A percentile compares a stretch with the other conserved stretches of the same genome.
Evolutionary conservation across 2,888 invertebrate species (phyloP).

Genomic region (Drosophila diplacantha): DNA sequence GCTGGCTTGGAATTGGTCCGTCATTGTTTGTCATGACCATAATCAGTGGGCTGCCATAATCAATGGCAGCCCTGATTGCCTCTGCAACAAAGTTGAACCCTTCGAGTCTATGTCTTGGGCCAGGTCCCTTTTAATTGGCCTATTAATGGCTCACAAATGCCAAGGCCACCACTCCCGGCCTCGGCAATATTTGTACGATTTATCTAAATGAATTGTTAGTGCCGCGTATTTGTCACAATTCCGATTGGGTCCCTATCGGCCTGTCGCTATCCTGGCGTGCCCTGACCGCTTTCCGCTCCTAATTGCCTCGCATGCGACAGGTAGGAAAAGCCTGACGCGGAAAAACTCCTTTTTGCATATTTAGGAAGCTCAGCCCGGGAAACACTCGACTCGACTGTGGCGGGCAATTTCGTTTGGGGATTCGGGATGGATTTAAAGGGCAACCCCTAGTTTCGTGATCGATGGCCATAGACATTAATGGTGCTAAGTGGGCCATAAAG

Average conservation of each 20-base stretch:
- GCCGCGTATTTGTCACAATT: conserved; percentile 60
- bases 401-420: conserved; percentile 9
- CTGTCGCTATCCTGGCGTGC: conserved; percentile 1
- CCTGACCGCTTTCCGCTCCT: conserved; percentile 33
- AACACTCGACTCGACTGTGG: conserved; percentile 8
- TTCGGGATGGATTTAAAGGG: conserved; percentile 15
- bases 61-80: conserved; percentile 44
- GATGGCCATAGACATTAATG: conserved; percentile 33
- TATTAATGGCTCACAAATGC: conserved; percentile 43
- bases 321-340: conserved; percentile 32
- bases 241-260: conserved; percentile 16
- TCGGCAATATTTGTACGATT: conserved; percentile 36
- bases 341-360: conserved; percentile 56
- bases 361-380: conserved; percentile 31
- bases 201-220: conserved; percentile 69
- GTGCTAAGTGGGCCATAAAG: conserved; percentile 33
- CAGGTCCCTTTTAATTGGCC: conserved; percentile 38
- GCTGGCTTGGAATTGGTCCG: conserved; percentile 26
- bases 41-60: conserved; percentile 30
- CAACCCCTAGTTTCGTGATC: conserved; percentile 20
- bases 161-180: background rate
- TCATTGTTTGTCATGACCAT: conserved; percentile 37
- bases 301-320: conserved; percentile 68
- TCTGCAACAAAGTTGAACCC: conserved; percentile 11
- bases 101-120: background rate